Conservation (phyloP, 2,797 vertebrate species). For the Sebastes nivosus region DNA sequence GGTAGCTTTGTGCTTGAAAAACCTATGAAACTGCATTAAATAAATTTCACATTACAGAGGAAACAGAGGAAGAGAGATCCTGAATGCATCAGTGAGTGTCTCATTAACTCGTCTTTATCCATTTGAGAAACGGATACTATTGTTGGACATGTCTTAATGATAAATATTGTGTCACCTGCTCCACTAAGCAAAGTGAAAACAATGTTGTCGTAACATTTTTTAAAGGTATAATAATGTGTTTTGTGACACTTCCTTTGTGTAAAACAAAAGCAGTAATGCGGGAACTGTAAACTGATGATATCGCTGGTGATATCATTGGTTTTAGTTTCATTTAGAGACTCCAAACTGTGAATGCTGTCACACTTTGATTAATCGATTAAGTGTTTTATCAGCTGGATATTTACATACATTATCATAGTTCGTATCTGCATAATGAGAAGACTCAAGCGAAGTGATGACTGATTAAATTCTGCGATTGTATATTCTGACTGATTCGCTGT, state of each 20-base stretch:
- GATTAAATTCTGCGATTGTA: constrained; percentile 52
- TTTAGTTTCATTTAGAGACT: constrained; percentile 9
- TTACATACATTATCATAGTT: constrained; percentile 56
- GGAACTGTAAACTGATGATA: constrained; percentile 7
- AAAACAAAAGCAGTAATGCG: constrained; percentile 7
- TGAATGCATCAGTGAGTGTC: constrained; percentile 89
- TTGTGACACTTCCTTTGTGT: not conserved
- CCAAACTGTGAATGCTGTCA: constrained; percentile 1
- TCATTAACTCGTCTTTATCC: constrained; percentile 28
- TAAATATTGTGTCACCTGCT: constrained; percentile 18
- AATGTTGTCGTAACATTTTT: not conserved
- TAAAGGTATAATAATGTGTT: not conserved
- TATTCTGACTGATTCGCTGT: constrained; percentile 43
- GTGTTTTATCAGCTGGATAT: constrained; percentile 49
- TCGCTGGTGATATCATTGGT: not conserved
- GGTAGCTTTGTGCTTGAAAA: constrained; percentile 89
- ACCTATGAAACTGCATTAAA: constrained; percentile 88
- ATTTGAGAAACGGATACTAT: not conserved
- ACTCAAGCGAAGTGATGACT: constrained; percentile 59
- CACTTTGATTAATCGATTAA: constrained; percentile 41
- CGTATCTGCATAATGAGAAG: constrained; percentile 54
- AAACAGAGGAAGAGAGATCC: constrained; percentile 75
- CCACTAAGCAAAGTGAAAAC: constrained; percentile 5
- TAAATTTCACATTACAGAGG: constrained; percentile 61
- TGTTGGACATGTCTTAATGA: not conserved